Evolutionary conservation across 2,797 vertebrate genomes (phyloP).

Genomic region (Chloroceryle inda): DNA sequence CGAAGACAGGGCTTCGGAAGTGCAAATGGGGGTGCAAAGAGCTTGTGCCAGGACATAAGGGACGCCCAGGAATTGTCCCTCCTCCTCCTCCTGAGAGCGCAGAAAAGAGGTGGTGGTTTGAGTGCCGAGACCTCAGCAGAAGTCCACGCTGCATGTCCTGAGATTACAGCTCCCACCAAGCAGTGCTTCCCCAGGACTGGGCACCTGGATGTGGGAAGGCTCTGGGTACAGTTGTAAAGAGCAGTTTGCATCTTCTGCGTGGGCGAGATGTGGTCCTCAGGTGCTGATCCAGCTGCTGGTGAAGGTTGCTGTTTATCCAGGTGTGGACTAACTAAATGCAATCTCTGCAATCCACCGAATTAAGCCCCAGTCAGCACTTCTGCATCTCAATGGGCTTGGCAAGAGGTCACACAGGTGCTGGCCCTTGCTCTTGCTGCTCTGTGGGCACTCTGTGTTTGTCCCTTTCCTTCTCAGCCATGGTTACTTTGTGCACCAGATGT

Average conservation of each 20-base stretch:
- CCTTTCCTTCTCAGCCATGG: background rate
- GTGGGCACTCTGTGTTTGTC: background rate
- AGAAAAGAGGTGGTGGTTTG: background rate
- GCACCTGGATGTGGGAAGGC: fast-evolving
- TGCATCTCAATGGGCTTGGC: background rate
- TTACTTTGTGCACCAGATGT: background rate
- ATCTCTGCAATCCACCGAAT: background rate
- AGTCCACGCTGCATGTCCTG: background rate
- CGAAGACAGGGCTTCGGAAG: background rate
- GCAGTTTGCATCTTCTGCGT: background rate
- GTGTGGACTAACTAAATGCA: background rate
- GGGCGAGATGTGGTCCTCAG: background rate
- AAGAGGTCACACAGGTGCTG: background rate
- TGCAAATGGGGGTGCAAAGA: background rate
- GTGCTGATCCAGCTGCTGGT: background rate
- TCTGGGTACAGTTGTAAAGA: background rate
- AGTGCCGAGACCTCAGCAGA: background rate
- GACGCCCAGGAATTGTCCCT: background rate
- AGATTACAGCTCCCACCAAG: background rate
- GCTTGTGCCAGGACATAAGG: background rate
- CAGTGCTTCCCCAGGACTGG: background rate
- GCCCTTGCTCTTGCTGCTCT: background rate
- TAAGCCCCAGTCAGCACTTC: background rate
- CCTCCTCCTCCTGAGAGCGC: background rate
- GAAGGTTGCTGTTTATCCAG: background rate